A percentile compares a stretch with the other conserved stretches of the same genome.
phyloP scores from a whole-genome alignment of 1,140 invertebrate species.

The Rhopalosiphum padi region DNA sequence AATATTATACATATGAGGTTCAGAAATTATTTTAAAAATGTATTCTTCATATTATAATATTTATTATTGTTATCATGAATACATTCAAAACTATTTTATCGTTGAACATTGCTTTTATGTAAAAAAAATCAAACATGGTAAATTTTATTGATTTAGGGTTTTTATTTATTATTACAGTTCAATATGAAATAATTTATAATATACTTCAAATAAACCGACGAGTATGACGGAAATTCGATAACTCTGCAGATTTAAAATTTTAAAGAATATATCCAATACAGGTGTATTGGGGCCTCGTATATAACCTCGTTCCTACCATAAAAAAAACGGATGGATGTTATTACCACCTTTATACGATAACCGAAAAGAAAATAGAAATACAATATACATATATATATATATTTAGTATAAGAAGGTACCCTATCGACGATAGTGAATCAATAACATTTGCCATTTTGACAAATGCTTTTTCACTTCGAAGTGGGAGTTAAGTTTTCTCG shows the following conservation, averaged over 20 bases:
- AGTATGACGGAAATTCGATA: not conserved
- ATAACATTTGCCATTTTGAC: conserved; percentile 31
- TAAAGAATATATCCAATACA: not conserved
- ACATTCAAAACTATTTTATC: too few species aligned
- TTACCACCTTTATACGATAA: not conserved
- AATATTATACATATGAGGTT: not conserved
- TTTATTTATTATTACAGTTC: not conserved
- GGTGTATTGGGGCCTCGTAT: not conserved
- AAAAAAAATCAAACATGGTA: not conserved
- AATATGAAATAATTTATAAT: not conserved
- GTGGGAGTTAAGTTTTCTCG: not conserved
- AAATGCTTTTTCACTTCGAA: not conserved
- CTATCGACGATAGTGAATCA: not conserved
- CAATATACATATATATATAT: not conserved
- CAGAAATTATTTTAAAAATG: not conserved
- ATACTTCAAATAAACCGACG: not conserved
- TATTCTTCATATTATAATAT: too few species aligned
- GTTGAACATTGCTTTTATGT: too few species aligned
- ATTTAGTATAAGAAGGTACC: not conserved
- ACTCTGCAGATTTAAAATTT: not conserved
- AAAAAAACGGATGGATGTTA: not conserved
- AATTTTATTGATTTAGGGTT: not conserved
- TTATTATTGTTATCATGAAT: too few species aligned
- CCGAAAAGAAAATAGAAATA: not conserved
- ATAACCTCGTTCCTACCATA: not conserved